Evolutionary conservation across 2,113 vertebrate genomes (phyloP).

Genomic region (Pollimyrus isidori): DNA sequence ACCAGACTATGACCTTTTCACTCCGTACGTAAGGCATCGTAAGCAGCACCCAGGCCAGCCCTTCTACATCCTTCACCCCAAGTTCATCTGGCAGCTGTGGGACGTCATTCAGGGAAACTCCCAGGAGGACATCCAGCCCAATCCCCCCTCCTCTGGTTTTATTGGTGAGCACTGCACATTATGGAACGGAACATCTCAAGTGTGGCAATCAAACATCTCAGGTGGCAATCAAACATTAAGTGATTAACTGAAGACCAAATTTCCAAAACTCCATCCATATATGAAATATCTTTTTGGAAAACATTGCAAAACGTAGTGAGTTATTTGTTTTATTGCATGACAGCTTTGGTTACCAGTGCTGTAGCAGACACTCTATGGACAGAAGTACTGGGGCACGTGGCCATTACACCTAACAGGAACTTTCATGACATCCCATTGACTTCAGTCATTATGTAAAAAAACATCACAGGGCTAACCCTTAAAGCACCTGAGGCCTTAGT

Average conservation of each 20-base stretch:
- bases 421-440: background rate
- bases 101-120: conserved; percentile 80
- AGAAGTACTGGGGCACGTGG: background rate
- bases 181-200: background rate
- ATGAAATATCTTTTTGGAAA: background rate
- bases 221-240: background rate
- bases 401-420: background rate
- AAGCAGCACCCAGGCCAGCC: conserved; percentile 66
- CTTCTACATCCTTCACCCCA: conserved; percentile 80
- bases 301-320: background rate
- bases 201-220: background rate
- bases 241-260: background rate
- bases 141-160: conserved; percentile 82
- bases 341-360: background rate
- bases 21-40: conserved; percentile 66
- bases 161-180: conserved; percentile 61
- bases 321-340: background rate
- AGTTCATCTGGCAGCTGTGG: conserved; percentile 83
- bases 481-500: background rate
- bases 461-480: background rate
- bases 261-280: background rate
- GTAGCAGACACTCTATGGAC: background rate
- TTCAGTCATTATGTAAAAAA: no score
- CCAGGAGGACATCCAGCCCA: conserved; percentile 75
- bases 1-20: conserved; percentile 80